Evolutionary conservation across 2,113 vertebrate species (phyloP).

Genomic region (Sula dactylatra): DNA sequence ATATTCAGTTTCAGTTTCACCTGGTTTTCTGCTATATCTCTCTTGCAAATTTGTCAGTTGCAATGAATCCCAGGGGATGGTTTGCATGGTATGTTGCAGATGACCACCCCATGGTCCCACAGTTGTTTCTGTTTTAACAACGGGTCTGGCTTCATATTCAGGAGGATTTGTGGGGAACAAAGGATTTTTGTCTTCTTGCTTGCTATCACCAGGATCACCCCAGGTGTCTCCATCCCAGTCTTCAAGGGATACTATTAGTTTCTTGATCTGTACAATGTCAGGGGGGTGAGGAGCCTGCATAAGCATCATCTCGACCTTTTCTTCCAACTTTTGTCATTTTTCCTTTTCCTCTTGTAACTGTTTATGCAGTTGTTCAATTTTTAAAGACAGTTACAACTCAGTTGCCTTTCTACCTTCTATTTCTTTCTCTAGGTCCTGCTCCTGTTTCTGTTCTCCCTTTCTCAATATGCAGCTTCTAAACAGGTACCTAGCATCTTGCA

Average conservation of each 20-base stretch:
- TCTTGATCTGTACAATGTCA: neutral
- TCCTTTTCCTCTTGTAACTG: neutral
- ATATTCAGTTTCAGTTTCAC: neutral
- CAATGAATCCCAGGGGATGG: neutral
- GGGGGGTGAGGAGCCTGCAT: neutral
- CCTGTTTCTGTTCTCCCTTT: neutral
- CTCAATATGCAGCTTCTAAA: neutral
- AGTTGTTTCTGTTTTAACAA: neutral
- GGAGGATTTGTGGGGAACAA: neutral
- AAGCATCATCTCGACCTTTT: neutral
- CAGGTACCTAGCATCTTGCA: neutral
- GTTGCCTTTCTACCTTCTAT: neutral
- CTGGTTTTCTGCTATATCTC: neutral
- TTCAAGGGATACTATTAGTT: neutral
- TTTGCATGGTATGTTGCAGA: accelerated
- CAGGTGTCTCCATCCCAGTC: neutral
- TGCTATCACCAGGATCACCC: neutral
- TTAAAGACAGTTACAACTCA: neutral
- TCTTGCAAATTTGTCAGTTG: neutral
- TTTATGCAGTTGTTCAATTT: neutral
- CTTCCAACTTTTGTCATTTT: neutral
- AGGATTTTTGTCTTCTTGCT: no score
- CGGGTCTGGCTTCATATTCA: neutral
- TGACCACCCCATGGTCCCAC: neutral
- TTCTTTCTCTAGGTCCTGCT: neutral